Conservation (phyloP, 1,140 invertebrate species). For the Cotesia glomerata region DNA sequence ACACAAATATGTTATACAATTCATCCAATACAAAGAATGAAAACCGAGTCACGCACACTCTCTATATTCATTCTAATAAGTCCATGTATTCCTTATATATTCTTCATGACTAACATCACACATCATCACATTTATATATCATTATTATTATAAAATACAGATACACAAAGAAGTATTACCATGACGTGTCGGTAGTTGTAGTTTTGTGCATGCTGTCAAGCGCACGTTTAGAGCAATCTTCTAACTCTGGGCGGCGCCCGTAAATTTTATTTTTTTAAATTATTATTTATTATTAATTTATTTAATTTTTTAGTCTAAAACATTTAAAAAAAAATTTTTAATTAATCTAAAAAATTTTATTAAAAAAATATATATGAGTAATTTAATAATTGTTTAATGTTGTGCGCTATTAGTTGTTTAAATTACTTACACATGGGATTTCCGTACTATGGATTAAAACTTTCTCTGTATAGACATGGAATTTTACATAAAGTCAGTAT, state of each 20-base stretch:
- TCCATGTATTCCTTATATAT: too few species aligned
- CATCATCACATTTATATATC: too few species aligned
- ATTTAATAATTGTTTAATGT: neutral
- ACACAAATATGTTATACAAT: neutral
- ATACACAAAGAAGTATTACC: neutral
- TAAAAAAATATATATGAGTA: too few species aligned
- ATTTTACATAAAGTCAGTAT: constrained; percentile 44
- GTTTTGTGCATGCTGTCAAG: constrained; percentile 31
- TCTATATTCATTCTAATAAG: neutral
- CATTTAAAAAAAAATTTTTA: too few species aligned
- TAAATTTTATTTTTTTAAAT: neutral
- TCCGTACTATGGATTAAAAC: constrained; percentile 23
- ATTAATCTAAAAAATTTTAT: too few species aligned
- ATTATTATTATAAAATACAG: too few species aligned
- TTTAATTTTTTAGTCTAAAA: neutral
- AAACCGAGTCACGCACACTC: constrained; percentile 14
- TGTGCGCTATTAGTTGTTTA: neutral
- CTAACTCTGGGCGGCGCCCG: constrained; percentile 24
- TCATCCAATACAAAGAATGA: neutral
- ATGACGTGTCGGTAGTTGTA: constrained; percentile 31
- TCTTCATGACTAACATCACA: too few species aligned
- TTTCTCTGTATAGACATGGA: constrained; percentile 41
- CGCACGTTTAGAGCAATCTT: constrained; percentile 16
- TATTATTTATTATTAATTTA: neutral
- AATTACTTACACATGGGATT: constrained; percentile 37